Evolutionary conservation across 2,888 invertebrate genomes (phyloP).

Genomic region (Sinopyrophorus schimmeli): DNA sequence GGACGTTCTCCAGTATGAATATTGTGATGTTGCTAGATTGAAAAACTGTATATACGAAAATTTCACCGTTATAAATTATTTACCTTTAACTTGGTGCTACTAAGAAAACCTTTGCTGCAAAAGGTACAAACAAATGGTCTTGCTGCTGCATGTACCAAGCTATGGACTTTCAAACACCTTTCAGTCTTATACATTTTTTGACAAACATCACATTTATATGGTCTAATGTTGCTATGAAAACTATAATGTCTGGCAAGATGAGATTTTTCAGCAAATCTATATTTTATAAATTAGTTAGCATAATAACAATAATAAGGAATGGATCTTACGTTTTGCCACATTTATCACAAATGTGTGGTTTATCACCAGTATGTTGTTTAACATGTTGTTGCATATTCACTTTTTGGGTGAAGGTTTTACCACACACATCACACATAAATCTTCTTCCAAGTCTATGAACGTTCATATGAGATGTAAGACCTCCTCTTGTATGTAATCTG

Average conservation of each 20-base stretch:
- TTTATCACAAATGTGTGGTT: conserved; percentile 57
- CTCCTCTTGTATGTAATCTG: conserved; percentile 54
- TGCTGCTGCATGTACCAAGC: conserved; percentile 59
- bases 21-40: conserved; percentile 60
- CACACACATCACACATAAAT: conserved; percentile 63
- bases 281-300: too few relatives aligned
- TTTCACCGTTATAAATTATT: conserved; percentile 9
- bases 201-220: conserved; percentile 57
- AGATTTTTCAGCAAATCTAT: conserved; percentile 55
- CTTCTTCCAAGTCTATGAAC: conserved; percentile 53
- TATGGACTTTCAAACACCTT: conserved; percentile 61
- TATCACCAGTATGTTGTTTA: conserved; percentile 57
- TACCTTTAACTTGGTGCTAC: conserved; percentile 60
- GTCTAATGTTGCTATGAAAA: conserved; percentile 53
- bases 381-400: conserved; percentile 57
- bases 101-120: conserved; percentile 62
- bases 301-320: too few relatives aligned
- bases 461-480: conserved; percentile 55
- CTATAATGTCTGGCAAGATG: conserved; percentile 54
- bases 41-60: background rate
- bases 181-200: conserved; percentile 62
- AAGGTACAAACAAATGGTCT: conserved; percentile 60
- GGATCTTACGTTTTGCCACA: conserved; percentile 57
- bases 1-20: conserved; percentile 62
- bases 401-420: conserved; percentile 60